These are phyloP conservation scores for Rambutsinella grinnellia DNA, from an alignment of 2,888 invertebrate species.

Conservation along the genomic window DNA sequence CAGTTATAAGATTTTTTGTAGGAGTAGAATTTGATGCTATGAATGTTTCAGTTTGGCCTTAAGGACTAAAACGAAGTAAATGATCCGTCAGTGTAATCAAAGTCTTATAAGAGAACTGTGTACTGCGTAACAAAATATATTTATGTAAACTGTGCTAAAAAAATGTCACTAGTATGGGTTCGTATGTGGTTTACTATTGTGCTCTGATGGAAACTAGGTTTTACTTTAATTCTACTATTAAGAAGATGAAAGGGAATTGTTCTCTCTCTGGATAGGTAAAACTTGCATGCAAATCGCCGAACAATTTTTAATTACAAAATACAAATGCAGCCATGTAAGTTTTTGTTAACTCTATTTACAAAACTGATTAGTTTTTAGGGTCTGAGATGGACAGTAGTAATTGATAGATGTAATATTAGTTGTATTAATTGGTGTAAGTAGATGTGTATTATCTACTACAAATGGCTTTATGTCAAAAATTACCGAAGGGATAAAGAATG, in stretches of 20 bases:
- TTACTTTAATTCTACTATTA: not conserved
- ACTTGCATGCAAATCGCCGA: not conserved
- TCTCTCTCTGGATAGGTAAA: not conserved
- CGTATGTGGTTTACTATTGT: not conserved
- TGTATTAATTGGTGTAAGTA: not conserved
- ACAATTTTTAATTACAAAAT: not conserved
- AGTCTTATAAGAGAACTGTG: not conserved
- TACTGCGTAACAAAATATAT: not conserved
- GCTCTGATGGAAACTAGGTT: not conserved
- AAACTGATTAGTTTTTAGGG: not conserved
- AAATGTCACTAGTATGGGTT: too few relatives aligned
- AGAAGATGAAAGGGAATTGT: not conserved
- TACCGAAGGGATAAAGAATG: too few relatives aligned
- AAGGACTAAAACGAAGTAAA: constrained; percentile 32
- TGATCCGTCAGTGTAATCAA: constrained; percentile 31
- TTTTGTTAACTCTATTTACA: not conserved
- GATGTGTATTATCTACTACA: too few relatives aligned
- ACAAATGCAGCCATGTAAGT: not conserved
- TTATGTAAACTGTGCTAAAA: not conserved
- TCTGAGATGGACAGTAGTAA: not conserved
- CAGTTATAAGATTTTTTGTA: not conserved
- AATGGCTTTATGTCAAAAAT: too few relatives aligned
- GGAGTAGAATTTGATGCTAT: not conserved
- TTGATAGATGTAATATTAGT: not conserved
- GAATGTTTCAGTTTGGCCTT: constrained; percentile 30